phyloP scores from a whole-genome alignment of 1,140 invertebrate genomes.

The Rhopalosiphum maidis region DNA sequence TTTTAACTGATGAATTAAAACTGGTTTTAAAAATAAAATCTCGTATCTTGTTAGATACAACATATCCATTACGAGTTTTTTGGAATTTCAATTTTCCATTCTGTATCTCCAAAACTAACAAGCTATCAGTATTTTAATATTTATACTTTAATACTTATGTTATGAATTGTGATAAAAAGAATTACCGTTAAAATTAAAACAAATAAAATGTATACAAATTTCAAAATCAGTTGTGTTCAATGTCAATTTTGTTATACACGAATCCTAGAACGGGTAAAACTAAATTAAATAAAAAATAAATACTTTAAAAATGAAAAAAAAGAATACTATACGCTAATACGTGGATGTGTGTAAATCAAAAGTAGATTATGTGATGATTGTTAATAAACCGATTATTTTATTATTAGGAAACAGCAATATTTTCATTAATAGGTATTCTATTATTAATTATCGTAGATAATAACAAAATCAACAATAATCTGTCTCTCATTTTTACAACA shows the following conservation, averaged over 20 bases:
- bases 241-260: neutral
- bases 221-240: neutral
- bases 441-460: neutral
- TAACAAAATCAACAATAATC: neutral
- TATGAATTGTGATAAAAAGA: neutral
- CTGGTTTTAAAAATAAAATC: slow-evolving; percentile 50
- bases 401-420: neutral
- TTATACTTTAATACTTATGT: neutral
- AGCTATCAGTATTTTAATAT: neutral
- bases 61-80: slow-evolving; percentile 43
- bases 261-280: neutral
- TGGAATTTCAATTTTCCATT: slow-evolving; percentile 42
- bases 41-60: slow-evolving; percentile 1
- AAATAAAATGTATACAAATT: neutral
- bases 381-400: neutral
- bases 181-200: slow-evolving; percentile 29
- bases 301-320: neutral
- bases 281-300: neutral
- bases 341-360: too few species aligned
- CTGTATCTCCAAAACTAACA: neutral
- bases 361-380: neutral
- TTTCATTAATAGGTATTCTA: neutral
- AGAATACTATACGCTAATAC: neutral
- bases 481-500: neutral
- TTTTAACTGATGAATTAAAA: slow-evolving; percentile 31